phyloP scores from a whole-genome alignment of 1,140 invertebrate genomes.

The Contarinia nasturtii region DNA sequence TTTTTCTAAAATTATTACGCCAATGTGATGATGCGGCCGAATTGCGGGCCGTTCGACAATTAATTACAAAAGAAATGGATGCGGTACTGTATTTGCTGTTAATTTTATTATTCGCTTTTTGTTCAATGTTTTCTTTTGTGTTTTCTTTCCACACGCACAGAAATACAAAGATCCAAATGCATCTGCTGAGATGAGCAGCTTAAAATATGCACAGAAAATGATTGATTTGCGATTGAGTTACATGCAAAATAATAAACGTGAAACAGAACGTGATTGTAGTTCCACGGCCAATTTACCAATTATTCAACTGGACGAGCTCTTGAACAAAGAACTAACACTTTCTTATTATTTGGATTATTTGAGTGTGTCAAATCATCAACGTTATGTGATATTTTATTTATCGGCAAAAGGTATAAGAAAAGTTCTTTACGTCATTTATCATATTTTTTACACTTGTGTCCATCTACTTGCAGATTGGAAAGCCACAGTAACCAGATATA shows the following conservation, averaged over 20 bases:
- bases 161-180: slow-evolving; percentile 2
- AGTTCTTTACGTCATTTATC: no score
- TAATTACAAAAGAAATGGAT: slow-evolving; percentile 5
- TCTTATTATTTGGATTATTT: slow-evolving; percentile 6
- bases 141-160: not conserved
- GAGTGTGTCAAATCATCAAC: slow-evolving; percentile 3
- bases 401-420: slow-evolving; percentile 1
- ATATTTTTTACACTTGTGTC: no score
- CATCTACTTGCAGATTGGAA: slow-evolving; percentile 5
- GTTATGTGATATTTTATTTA: slow-evolving; percentile 6
- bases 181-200: slow-evolving; percentile 1
- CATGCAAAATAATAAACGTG: slow-evolving; percentile 1
- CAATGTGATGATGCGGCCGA: slow-evolving; percentile 3
- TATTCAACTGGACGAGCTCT: slow-evolving; percentile 4
- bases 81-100: not conserved
- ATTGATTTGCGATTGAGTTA: slow-evolving; percentile 3
- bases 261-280: not conserved
- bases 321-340: slow-evolving; percentile 3
- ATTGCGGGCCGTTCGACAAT: slow-evolving; percentile 2
- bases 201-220: slow-evolving; percentile 2
- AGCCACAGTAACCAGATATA: not conserved
- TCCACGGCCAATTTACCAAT: slow-evolving; percentile 1
- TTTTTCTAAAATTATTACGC: slow-evolving; percentile 2
- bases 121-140: not conserved
- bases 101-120: not conserved